Conservation (phyloP, 2,888 invertebrate genomes). For the Craniophora ligustri region DNA sequence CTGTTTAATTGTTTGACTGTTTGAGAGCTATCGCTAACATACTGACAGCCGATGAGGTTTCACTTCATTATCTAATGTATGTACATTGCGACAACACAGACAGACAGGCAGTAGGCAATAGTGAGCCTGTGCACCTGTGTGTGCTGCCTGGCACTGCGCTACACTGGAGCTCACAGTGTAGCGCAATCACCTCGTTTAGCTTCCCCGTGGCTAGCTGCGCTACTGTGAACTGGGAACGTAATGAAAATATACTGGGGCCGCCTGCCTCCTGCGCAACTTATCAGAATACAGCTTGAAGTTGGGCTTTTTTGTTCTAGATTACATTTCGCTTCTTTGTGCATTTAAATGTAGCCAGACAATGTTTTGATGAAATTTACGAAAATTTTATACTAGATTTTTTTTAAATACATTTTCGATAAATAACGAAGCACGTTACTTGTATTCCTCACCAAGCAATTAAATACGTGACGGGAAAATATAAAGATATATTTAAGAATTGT, state of each 20-base stretch:
- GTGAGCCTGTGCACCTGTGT: constrained; percentile 10
- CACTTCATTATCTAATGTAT: not conserved
- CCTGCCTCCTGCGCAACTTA: constrained; percentile 1
- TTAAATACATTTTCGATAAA: too few relatives aligned
- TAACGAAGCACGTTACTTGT: too few relatives aligned
- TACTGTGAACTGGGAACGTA: constrained; percentile 1
- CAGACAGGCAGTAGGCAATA: constrained; percentile 4
- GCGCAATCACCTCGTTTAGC: not conserved
- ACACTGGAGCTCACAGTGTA: not conserved
- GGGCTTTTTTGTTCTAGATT: constrained; percentile 2
- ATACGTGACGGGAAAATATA: too few relatives aligned
- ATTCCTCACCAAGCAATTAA: too few relatives aligned
- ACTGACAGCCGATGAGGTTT: constrained; percentile 14
- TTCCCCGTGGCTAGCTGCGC: constrained; percentile 4
- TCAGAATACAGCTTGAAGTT: not conserved
- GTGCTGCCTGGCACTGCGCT: constrained; percentile 1
- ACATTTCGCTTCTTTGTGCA: not conserved
- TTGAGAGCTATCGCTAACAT: too few relatives aligned
- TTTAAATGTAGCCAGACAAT: not conserved
- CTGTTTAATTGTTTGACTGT: not conserved
- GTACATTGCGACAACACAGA: not conserved
- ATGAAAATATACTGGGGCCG: constrained; percentile 9
- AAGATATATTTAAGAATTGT: too few relatives aligned
- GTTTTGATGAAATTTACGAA: too few relatives aligned
- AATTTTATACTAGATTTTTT: too few relatives aligned